A percentile compares a stretch with the other conserved stretches of the same genome.
phyloP scores from a whole-genome alignment of 2,113 vertebrate species.

The Cyanoliseus patagonus region DNA sequence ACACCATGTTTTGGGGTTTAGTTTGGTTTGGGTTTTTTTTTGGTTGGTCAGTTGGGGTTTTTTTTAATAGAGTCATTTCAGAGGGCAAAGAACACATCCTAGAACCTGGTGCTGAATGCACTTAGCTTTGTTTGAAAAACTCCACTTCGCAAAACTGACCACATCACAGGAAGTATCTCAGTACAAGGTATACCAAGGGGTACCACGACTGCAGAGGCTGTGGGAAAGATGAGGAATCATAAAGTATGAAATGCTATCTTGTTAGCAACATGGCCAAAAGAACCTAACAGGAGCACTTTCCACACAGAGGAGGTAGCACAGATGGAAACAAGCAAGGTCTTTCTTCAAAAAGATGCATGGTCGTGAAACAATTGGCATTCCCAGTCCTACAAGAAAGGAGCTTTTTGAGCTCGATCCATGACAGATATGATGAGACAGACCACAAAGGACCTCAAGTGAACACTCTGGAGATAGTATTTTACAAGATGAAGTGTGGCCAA shows the following conservation, averaged over 20 bases:
- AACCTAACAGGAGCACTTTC: neutral
- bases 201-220: neutral
- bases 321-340: neutral
- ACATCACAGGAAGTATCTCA: neutral
- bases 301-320: neutral
- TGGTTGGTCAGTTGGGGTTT: neutral
- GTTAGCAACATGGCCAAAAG: neutral
- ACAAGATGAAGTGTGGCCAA: neutral
- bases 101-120: neutral
- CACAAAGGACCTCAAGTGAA: neutral
- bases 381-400: neutral
- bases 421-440: neutral
- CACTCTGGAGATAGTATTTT: neutral
- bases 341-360: neutral
- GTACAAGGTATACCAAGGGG: neutral
- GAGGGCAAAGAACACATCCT: neutral
- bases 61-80: neutral
- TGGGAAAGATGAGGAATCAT: neutral
- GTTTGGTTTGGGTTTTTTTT: neutral
- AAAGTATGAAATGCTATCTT: neutral
- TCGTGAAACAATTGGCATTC: neutral
- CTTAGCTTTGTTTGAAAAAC: neutral
- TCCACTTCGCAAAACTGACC: neutral
- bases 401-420: neutral
- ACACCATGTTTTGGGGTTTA: neutral